These are phyloP conservation scores for Agriopis marginaria DNA, from an alignment of 2,888 invertebrate species.

Conservation along the genomic window DNA sequence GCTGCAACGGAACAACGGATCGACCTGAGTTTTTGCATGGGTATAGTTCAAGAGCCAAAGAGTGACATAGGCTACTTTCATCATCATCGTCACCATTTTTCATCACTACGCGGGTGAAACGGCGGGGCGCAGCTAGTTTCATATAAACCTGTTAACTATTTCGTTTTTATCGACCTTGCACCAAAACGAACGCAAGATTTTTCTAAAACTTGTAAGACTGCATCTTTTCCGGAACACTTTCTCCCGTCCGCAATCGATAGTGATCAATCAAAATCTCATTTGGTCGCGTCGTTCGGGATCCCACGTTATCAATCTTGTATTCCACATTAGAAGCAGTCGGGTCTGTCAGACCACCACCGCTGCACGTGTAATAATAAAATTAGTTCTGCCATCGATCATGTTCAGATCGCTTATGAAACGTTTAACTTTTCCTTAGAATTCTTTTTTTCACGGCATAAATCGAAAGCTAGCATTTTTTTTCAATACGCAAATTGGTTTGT, in stretches of 20 bases:
- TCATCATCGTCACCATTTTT: too few relatives aligned
- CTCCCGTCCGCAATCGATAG: slow-evolving; percentile 45
- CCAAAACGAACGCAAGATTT: background rate
- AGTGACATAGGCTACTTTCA: too few relatives aligned
- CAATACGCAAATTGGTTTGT: background rate
- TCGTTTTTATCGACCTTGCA: too few relatives aligned
- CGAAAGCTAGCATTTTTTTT: background rate
- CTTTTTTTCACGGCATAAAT: background rate
- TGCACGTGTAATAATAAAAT: slow-evolving; percentile 38
- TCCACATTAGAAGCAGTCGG: slow-evolving; percentile 36
- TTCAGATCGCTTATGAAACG: slow-evolving; percentile 22
- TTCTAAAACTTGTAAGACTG: slow-evolving; percentile 19
- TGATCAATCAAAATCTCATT: slow-evolving; percentile 80
- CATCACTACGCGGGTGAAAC: too few relatives aligned
- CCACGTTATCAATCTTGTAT: slow-evolving; percentile 71
- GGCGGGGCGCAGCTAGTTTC: too few relatives aligned
- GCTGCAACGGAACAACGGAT: too few relatives aligned
- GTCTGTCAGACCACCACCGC: slow-evolving; percentile 21
- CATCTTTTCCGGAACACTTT: slow-evolving; percentile 27
- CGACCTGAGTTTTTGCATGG: too few relatives aligned
- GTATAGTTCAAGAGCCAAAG: too few relatives aligned
- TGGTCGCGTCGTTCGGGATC: slow-evolving; percentile 66
- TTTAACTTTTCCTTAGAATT: slow-evolving; percentile 23
- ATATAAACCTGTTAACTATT: too few relatives aligned
- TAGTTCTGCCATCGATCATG: slow-evolving; percentile 39